Conservation (phyloP, 2,113 vertebrate genomes). For the Chascanopsetta lugubris region DNA sequence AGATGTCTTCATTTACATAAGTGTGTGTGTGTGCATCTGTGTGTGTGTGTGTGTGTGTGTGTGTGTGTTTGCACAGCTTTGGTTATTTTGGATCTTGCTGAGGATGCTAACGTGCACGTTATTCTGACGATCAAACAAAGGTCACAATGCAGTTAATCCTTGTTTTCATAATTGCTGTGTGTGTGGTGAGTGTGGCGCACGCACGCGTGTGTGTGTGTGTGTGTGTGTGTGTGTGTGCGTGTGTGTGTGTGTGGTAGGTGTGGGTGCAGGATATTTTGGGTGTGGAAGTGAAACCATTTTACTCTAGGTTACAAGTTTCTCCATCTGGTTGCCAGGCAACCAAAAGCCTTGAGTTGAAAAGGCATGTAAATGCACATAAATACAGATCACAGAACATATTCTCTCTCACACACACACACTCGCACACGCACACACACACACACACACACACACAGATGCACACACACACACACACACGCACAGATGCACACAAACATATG, state of each 20-base stretch:
- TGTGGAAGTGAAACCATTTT: conserved; percentile 61
- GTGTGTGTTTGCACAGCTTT: conserved; percentile 66
- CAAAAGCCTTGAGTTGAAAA: conserved; percentile 70
- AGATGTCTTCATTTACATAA: conserved; percentile 28
- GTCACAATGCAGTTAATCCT: conserved; percentile 57
- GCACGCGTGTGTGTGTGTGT: background rate
- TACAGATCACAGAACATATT: conserved; percentile 35
- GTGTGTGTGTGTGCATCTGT: conserved; percentile 11
- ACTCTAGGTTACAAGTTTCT: conserved; percentile 64
- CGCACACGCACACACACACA: background rate
- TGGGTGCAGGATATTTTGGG: conserved; percentile 62
- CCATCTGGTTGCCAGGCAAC: conserved; percentile 73
- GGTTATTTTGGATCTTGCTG: conserved; percentile 59
- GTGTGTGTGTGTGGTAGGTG: conserved; percentile 19
- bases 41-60: conserved; percentile 42
- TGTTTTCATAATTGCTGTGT: conserved; percentile 22
- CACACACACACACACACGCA: background rate
- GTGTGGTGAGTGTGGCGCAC: conserved; percentile 10
- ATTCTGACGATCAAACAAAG: conserved; percentile 63
- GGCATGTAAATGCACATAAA: conserved; percentile 16
- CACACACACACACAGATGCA: conserved; percentile 9
- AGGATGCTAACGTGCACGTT: conserved; percentile 39
- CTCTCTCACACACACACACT: background rate
- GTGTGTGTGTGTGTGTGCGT: conserved; percentile 11
- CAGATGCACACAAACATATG: conserved; percentile 35